Conservation (phyloP, 23 tunicate species). For the Oikopleura dioica region DNA sequence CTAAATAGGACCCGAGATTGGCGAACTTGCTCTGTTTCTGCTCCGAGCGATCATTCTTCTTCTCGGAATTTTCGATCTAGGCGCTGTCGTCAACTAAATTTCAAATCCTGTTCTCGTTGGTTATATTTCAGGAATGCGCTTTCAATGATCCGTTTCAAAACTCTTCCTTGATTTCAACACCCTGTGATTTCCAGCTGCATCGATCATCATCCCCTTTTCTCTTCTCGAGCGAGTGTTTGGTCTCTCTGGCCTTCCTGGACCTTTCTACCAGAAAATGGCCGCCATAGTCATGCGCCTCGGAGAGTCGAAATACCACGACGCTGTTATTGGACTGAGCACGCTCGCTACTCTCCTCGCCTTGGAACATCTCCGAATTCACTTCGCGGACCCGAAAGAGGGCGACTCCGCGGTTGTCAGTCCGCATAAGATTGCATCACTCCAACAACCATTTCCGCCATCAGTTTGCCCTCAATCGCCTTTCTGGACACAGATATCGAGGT, state of each 20-base stretch:
- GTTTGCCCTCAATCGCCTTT: no score
- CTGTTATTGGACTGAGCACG: background rate
- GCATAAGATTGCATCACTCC: no score
- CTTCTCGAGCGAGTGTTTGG: conserved; percentile 1
- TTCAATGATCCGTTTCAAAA: no score
- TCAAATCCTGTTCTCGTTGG: conserved; percentile 5
- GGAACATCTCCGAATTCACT: background rate
- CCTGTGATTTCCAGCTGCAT: no score
- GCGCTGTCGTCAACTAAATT: background rate
- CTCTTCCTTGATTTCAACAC: no score
- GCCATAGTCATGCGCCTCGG: background rate
- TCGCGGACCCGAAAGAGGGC: no score
- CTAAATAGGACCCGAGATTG: no score
- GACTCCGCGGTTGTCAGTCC: no score
- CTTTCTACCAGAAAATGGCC: background rate
- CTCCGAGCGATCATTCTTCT: background rate
- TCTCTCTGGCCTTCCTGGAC: background rate
- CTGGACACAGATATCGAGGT: no score
- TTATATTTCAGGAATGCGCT: no score
- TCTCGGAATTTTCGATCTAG: background rate
- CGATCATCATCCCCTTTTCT: background rate
- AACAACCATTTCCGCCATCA: no score
- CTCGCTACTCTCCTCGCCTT: background rate
- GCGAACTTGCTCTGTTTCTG: background rate
- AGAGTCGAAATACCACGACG: background rate